A percentile compares a stretch with the other conserved stretches of the same genome.
Conservation (phyloP, 1,140 invertebrate species). For the Dendrolimus punctatus region DNA sequence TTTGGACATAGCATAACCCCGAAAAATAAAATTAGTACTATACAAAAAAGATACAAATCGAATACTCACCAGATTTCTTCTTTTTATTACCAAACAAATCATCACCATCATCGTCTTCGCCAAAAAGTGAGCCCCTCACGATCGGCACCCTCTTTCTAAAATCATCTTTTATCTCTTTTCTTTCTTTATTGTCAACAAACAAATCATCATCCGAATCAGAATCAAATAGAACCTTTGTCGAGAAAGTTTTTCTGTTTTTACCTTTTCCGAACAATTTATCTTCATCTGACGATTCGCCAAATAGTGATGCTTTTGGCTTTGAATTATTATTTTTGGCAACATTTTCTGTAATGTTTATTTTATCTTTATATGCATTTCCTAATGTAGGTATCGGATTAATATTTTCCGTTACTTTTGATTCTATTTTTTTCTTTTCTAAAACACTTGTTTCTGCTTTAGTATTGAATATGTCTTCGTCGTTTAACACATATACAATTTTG, state of each 20-base stretch:
- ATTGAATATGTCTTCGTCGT: constrained; percentile 59
- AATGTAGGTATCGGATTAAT: neutral
- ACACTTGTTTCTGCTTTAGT: constrained; percentile 9
- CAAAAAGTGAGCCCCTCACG: constrained; percentile 37
- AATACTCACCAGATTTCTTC: constrained; percentile 11
- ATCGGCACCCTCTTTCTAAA: constrained; percentile 10
- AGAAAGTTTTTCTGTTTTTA: constrained; percentile 15
- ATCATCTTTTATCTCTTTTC: constrained; percentile 7
- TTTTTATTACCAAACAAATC: constrained; percentile 40
- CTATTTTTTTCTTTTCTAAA: constrained; percentile 1
- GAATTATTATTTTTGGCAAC: constrained; percentile 5
- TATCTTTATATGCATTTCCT: too few relatives aligned
- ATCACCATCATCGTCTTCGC: constrained; percentile 43
- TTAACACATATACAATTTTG: constrained; percentile 57
- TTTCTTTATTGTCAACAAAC: constrained; percentile 20
- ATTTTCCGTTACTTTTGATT: constrained; percentile 8
- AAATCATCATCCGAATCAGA: constrained; percentile 36
- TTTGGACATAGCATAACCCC: neutral
- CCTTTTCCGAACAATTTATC: constrained; percentile 18
- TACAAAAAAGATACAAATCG: constrained; percentile 3
- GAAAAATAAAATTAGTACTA: too few relatives aligned
- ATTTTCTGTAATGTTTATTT: neutral
- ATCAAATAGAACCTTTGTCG: constrained; percentile 24
- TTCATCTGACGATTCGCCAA: constrained; percentile 21
- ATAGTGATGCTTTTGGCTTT: constrained; percentile 4